Conservation (phyloP, 2,113 vertebrate species). For the Odontophorus gujanensis region DNA sequence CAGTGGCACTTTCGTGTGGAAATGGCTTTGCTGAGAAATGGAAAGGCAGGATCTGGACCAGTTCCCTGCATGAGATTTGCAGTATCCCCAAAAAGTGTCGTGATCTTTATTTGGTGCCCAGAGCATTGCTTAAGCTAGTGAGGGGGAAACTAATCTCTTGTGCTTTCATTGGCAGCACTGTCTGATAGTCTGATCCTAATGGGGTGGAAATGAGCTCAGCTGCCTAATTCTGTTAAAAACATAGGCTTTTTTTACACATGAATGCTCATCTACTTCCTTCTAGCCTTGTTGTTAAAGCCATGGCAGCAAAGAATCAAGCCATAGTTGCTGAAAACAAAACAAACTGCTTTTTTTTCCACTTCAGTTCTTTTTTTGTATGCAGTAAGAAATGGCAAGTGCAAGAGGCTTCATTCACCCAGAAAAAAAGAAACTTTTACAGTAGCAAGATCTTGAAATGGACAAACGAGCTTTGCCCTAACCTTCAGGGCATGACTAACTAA, state of each 20-base stretch:
- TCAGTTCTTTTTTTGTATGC: not conserved
- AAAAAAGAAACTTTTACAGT: not conserved
- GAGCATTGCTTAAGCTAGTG: slow-evolving; percentile 65
- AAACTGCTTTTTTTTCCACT: not conserved
- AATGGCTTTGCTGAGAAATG: slow-evolving; percentile 37
- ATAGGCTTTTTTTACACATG: slow-evolving; percentile 63
- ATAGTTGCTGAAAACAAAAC: not conserved
- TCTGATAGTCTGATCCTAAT: slow-evolving; percentile 73
- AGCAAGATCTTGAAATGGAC: not conserved
- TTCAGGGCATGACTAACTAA: not conserved
- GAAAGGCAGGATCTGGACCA: slow-evolving; percentile 57
- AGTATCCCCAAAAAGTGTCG: slow-evolving; percentile 44
- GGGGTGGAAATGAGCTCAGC: slow-evolving; percentile 77
- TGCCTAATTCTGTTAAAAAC: slow-evolving; percentile 78
- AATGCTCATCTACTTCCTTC: slow-evolving; percentile 63
- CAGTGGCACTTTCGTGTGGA: slow-evolving; percentile 35
- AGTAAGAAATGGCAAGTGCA: not conserved
- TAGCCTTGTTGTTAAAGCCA: slow-evolving; percentile 44
- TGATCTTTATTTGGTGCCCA: slow-evolving; percentile 64
- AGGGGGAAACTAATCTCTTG: slow-evolving; percentile 71
- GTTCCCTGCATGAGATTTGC: slow-evolving; percentile 51
- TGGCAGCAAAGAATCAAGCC: slow-evolving; percentile 52
- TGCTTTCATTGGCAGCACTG: slow-evolving; percentile 67
- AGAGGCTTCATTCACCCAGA: not conserved
- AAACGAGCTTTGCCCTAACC: not conserved